Evolutionary conservation across 2,888 invertebrate genomes (phyloP), one percentile per base, ranked within the genome.

Genomic region (Uloborus plumipes): DNA sequence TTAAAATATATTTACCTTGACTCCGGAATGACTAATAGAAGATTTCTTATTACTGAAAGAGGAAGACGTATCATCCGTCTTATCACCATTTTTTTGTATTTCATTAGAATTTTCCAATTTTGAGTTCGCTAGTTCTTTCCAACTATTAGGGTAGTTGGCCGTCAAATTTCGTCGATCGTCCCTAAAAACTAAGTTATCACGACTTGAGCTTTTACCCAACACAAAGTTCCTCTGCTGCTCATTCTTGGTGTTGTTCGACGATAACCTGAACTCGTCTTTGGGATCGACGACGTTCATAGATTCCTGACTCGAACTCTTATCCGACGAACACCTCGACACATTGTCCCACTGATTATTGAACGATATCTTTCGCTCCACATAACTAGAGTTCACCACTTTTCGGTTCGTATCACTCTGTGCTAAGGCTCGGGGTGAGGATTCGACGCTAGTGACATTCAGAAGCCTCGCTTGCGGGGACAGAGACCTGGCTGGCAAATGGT

Each of bases 301-400:
- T 67, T 83, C 83, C 26, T 83, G 83, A 49, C 83, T 83, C 15
- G 75, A 75, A 66, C 77, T 77, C 39, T 64, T 77, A 58, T 77
- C 71, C 13, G 72, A 74, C 9, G 82, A 82, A 66, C 82, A 82
- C 55, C 82, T 22, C 18, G 82, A 82, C 20, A 74, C 74, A 49
- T 58, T 81, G 64, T 82, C 82, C 76, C 76, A 76, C 65, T 65
- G 64, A 31, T 66, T 71, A 55, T 65, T 82, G 50, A 81, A 70
- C 13, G 80, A 81, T 26, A 81, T 64, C 39, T 75, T 81, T 11
- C 80, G 58, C 20, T 80, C 80, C 1, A 39, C 39, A 50, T 59
- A 80, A 15, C 53, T 61, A n/a, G 62, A 47, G 22, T 73, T 80
- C 50, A 80, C 55, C 7, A 73, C 62, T 20, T 62, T 73, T 22